Percentiles rank a stretch among this genome's conserved stretches.
Conservation (phyloP, 2,797 vertebrate species). For the Mormyrops boulengeri region DNA sequence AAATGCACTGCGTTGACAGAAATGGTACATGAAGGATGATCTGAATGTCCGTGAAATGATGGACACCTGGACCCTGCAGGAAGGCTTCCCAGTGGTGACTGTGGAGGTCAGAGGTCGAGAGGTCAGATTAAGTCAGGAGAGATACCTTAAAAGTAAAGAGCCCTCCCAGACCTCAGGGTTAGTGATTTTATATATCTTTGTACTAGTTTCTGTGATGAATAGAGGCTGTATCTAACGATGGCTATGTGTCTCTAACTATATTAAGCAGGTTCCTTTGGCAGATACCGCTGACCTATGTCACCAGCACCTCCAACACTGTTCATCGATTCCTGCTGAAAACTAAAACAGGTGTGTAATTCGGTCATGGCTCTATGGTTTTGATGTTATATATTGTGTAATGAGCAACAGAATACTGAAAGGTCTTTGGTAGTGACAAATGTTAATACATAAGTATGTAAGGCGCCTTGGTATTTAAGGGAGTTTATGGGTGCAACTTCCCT, state of each 20-base stretch:
- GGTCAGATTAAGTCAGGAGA: constrained; percentile 73
- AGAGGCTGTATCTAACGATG: background rate
- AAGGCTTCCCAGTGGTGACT: constrained; percentile 82
- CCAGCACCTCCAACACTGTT: constrained; percentile 65
- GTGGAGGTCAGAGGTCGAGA: constrained; percentile 70
- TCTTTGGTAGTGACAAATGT: background rate
- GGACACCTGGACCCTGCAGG: constrained; percentile 88
- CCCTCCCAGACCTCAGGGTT: constrained; percentile 60
- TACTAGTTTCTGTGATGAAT: background rate
- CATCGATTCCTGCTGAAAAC: constrained; percentile 74
- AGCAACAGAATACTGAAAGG: background rate
- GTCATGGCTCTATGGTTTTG: background rate
- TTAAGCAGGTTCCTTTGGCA: constrained; percentile 75
- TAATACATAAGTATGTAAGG: background rate
- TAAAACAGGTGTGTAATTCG: constrained; percentile 62
- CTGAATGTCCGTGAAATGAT: constrained; percentile 76
- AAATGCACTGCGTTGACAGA: constrained; percentile 47
- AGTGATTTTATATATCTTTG: constrained; percentile 22
- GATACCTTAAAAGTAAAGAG: constrained; percentile 62
- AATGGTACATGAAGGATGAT: constrained; percentile 65
- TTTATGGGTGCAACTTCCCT: background rate
- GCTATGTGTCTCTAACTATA: background rate
- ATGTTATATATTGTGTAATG: background rate
- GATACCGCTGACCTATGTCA: constrained; percentile 80
- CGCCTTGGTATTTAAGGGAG: background rate